Base-by-base conservation (phyloP, 35 echinoderm and acorn worm species). In the Strongylocentrotus purpuratus region DNA sequence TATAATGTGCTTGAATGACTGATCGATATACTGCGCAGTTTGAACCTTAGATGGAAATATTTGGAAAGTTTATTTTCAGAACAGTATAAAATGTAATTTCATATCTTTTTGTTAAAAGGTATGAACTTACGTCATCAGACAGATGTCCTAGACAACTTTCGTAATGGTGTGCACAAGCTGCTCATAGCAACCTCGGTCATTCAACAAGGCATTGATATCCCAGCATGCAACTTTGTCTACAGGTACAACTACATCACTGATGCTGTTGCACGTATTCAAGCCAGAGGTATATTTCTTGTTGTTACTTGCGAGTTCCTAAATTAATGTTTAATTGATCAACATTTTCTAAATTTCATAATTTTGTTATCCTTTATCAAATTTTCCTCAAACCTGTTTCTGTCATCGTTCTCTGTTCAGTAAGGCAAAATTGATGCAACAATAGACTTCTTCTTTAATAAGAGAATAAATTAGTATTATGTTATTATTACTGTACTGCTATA, bases 181-280 rank as follows among this genome's bases (percentile, higher is more conserved):
- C 87, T 97, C 20, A 90, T 97, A 46, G 96, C 96, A 94, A 97
- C 96, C 28, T 95, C 96, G 4, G 96, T 97, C 9, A 94, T 95
- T 22, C 92, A 97, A 47, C 95, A 97, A 86, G 96, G 96, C 25
- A 58, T 97, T 31, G 96, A 97, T 50, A 92, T 97, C 45, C 96
- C 90, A 94, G 91, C 46, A 12, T 97, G 96, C 85, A 97, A 97
- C 86, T 59, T 96, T 47, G 96, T 97, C 58, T 94, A 96, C 46
- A 47, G 96, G 8, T 97, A 95, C 87, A 97, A 97, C 92, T 94
- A 95, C 95, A 94, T 96, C 92, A 94, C 46, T 86, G 95, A 96
- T 90, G 94, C 92, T 18, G 94, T 97, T 35, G 96, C 85, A 52
- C 70, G 95, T 9, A 93, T 93, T 9, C 91, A 93, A 46, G 91